Evolutionary conservation across 1,140 invertebrate species (phyloP).

Genomic region (Radopholus similis): DNA sequence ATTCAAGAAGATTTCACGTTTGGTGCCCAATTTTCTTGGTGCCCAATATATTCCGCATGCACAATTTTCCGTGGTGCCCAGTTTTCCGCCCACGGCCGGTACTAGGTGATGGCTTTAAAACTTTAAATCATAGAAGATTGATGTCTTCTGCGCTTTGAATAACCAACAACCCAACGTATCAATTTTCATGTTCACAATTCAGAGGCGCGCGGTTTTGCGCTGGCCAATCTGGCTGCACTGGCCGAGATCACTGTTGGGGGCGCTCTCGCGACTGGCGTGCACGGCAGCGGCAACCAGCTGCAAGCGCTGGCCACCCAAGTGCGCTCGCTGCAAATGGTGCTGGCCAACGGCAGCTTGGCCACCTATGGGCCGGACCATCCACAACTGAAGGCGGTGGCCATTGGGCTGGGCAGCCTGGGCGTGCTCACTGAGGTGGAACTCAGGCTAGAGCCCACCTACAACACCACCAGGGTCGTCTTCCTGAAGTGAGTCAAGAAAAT

Average conservation of each 20-base stretch:
- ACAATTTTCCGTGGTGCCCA: too few relatives aligned
- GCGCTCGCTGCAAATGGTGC: conserved; percentile 8
- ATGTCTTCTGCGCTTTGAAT: too few relatives aligned
- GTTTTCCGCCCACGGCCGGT: too few relatives aligned
- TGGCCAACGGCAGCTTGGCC: conserved; percentile 13
- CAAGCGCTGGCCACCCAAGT: conserved; percentile 3
- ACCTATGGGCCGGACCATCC: neutral
- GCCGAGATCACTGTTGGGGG: conserved; percentile 18
- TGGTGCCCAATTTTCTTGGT: too few relatives aligned
- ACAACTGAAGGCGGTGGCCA: neutral
- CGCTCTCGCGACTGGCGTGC: neutral
- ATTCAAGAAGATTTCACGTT: too few relatives aligned
- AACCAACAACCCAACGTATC: too few relatives aligned
- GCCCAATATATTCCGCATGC: too few relatives aligned
- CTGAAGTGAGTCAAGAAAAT: too few relatives aligned
- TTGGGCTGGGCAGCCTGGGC: too few relatives aligned
- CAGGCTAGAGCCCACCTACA: neutral
- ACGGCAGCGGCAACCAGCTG: conserved; percentile 5
- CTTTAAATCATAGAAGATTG: too few relatives aligned
- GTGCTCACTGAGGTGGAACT: neutral
- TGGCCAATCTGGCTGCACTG: conserved; percentile 9
- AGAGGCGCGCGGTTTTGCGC: neutral
- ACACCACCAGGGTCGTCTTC: neutral
- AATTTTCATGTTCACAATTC: neutral
- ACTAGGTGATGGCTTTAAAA: too few relatives aligned